These are phyloP conservation scores for Sinotaia quadrata DNA, from an alignment of 2,888 invertebrate genomes.

Conservation along the genomic window DNA sequence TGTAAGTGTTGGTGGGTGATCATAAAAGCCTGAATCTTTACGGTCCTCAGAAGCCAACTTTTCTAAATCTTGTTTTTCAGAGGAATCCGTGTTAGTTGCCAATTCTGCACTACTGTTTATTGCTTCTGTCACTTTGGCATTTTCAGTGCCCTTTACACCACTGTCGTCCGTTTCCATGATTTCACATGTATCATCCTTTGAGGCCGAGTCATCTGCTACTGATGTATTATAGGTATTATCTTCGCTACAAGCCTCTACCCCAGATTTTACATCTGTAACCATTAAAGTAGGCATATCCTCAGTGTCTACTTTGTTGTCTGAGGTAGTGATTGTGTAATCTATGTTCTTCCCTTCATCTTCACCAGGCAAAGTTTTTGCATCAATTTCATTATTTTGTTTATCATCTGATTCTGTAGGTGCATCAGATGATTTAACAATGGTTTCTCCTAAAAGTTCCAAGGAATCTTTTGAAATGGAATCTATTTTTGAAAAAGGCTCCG, in stretches of 20 bases:
- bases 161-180: constrained; percentile 3
- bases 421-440: no score
- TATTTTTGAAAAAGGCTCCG: no score
- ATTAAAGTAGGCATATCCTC: constrained; percentile 6
- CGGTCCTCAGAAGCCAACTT: not conserved
- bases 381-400: not conserved
- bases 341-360: constrained; percentile 6
- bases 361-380: not conserved
- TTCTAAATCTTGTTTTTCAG: constrained; percentile 1
- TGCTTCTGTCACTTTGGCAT: no score
- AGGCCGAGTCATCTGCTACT: no score
- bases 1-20: not conserved
- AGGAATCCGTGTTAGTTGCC: no score
- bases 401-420: not conserved
- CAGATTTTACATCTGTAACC: constrained; percentile 7
- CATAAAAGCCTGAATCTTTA: not conserved
- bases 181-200: no score
- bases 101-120: no score
- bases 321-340: constrained; percentile 14
- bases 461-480: no score
- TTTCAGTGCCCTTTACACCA: no score
- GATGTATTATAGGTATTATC: not conserved
- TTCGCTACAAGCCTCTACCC: not conserved
- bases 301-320: constrained; percentile 4
- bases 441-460: no score